Evolutionary conservation across 2,888 invertebrate species (phyloP).

Genomic region (Alloplasta piceator): DNA sequence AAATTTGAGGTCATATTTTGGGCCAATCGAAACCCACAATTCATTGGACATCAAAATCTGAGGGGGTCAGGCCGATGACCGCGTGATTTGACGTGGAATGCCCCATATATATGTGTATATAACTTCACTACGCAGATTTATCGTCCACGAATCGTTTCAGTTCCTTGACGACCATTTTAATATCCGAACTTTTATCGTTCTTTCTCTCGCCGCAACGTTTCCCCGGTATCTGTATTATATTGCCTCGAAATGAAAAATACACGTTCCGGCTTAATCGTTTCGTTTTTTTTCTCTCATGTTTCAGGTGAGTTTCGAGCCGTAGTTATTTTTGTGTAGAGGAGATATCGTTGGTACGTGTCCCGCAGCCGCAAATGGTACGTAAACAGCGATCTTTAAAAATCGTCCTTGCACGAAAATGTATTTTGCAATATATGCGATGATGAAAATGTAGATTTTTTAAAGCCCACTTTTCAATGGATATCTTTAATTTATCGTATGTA

Average conservation of each 20-base stretch:
- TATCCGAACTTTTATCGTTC: background rate
- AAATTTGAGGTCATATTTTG: too few species aligned
- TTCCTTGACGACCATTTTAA: constrained; percentile 5
- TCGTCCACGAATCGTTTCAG: constrained; percentile 1
- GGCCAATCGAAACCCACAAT: too few species aligned
- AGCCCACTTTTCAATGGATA: constrained; percentile 12
- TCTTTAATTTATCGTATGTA: background rate
- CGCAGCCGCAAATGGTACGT: constrained; percentile 25
- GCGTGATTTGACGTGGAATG: too few species aligned
- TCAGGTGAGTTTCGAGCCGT: constrained; percentile 36
- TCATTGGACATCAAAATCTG: too few species aligned
- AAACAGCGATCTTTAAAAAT: background rate
- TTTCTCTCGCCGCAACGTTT: background rate
- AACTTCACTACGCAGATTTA: background rate
- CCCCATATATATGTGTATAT: too few species aligned
- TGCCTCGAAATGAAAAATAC: constrained; percentile 14
- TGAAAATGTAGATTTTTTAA: background rate
- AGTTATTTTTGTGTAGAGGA: background rate
- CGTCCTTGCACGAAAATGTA: background rate
- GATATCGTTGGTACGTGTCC: background rate
- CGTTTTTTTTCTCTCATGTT: constrained; percentile 21
- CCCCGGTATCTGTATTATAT: background rate
- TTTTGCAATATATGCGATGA: background rate
- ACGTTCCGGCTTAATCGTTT: constrained; percentile 2
- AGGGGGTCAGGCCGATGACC: too few species aligned